phyloP scores from a whole-genome alignment of 2,888 invertebrate genomes.

The Nasonia oneida region DNA sequence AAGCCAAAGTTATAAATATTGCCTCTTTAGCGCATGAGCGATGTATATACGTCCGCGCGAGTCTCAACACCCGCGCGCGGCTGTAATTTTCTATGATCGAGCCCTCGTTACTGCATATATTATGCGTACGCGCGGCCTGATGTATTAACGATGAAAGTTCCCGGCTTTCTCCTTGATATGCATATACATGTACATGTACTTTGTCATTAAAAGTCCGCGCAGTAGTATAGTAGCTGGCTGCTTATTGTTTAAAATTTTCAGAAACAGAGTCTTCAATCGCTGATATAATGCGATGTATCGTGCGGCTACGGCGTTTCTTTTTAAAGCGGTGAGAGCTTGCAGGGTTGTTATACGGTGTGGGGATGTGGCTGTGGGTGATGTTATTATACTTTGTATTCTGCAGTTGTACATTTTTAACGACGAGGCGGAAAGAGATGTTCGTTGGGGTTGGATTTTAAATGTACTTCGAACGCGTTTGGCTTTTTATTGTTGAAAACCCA shows the following conservation, averaged over 20 bases:
- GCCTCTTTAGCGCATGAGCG: background rate
- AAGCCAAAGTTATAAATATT: slow-evolving; percentile 37
- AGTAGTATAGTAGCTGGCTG: background rate
- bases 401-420: background rate
- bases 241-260: slow-evolving; percentile 9
- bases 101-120: slow-evolving; percentile 56
- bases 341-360: background rate
- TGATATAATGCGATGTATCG: background rate
- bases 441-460: too few relatives aligned
- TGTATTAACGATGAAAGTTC: slow-evolving; percentile 39
- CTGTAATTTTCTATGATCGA: slow-evolving; percentile 58
- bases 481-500: too few relatives aligned
- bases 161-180: background rate
- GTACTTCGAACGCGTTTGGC: too few relatives aligned
- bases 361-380: background rate
- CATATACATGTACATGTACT: background rate
- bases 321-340: too few relatives aligned
- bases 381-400: background rate
- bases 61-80: background rate
- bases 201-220: background rate
- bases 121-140: slow-evolving; percentile 27
- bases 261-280: background rate
- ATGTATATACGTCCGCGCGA: background rate
- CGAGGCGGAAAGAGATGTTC: too few relatives aligned
- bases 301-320: background rate